Conservation (phyloP, 2,797 vertebrate genomes). For the Masticophis lateralis region DNA sequence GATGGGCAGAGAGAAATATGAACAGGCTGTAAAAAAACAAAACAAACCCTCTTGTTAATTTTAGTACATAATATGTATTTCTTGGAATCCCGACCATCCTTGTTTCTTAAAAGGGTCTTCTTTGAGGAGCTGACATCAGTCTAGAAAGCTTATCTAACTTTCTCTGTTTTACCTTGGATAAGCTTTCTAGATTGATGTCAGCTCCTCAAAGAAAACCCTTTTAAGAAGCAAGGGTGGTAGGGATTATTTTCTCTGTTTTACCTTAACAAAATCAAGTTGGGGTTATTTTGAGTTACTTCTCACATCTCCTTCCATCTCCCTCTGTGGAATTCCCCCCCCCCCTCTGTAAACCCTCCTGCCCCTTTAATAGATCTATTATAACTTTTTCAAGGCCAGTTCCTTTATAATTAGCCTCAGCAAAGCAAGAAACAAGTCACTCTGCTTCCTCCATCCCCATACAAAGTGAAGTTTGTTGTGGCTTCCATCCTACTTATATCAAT, state of each 20-base stretch:
- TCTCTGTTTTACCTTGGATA: not conserved
- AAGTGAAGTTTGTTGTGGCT: not conserved
- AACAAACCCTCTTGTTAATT: not conserved
- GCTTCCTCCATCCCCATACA: not conserved
- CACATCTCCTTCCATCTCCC: not conserved
- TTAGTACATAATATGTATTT: not conserved
- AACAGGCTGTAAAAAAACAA: not conserved
- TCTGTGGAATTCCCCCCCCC: not conserved
- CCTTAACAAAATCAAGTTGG: not conserved
- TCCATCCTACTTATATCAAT: not conserved
- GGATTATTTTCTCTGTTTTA: not conserved
- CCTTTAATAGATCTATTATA: not conserved
- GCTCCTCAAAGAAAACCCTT: not conserved
- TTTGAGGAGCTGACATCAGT: not conserved
- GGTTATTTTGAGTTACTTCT: not conserved
- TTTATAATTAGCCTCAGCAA: not conserved
- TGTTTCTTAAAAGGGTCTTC: not conserved
- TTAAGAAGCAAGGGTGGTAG: not conserved
- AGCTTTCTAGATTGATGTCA: not conserved
- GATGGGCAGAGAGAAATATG: not conserved
- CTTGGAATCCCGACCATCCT: not conserved
- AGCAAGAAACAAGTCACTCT: not conserved
- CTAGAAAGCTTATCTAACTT: not conserved
- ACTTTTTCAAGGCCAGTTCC: not conserved
- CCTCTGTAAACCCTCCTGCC: fast-evolving